Conservation (phyloP, 53 echinoderm and acorn worm genomes). For the Antedon mediterranea region DNA sequence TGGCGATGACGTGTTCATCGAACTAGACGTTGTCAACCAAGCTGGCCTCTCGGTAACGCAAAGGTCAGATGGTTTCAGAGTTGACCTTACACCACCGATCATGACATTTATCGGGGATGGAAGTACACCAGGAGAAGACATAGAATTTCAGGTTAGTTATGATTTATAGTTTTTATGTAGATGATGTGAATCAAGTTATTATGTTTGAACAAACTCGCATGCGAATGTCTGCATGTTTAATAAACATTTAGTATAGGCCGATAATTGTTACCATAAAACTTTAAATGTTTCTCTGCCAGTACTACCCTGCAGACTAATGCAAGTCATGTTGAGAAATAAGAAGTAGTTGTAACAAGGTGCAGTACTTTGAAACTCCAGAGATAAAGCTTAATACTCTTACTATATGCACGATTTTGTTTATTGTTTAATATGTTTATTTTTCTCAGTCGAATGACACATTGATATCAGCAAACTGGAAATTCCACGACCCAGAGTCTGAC, state of each 20-base stretch:
- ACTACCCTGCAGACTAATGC: too few relatives aligned
- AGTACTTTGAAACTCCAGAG: too few relatives aligned
- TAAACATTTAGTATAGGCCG: too few relatives aligned
- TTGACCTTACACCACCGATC: conserved; percentile 36
- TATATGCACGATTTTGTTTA: neutral
- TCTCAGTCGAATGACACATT: conserved; percentile 13
- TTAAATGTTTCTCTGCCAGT: too few relatives aligned
- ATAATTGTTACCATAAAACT: too few relatives aligned
- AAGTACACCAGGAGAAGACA: conserved; percentile 17
- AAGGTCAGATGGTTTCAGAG: conserved; percentile 15
- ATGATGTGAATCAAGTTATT: too few relatives aligned
- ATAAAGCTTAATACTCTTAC: neutral
- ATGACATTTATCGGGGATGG: conserved; percentile 31
- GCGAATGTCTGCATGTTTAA: too few relatives aligned
- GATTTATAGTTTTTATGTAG: too few relatives aligned
- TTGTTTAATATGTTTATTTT: neutral
- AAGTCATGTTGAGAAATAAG: too few relatives aligned
- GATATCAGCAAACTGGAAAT: conserved; percentile 33
- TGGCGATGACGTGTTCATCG: conserved; percentile 27
- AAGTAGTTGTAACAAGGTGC: too few relatives aligned
- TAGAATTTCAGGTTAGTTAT: conserved; percentile 33
- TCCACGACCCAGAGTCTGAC: conserved; percentile 35
- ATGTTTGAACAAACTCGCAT: too few relatives aligned
- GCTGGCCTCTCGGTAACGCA: conserved; percentile 13
- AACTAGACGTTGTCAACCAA: conserved; percentile 21